phyloP scores from a whole-genome alignment of 2,888 invertebrate genomes.

The Caenorhabditis becei region DNA sequence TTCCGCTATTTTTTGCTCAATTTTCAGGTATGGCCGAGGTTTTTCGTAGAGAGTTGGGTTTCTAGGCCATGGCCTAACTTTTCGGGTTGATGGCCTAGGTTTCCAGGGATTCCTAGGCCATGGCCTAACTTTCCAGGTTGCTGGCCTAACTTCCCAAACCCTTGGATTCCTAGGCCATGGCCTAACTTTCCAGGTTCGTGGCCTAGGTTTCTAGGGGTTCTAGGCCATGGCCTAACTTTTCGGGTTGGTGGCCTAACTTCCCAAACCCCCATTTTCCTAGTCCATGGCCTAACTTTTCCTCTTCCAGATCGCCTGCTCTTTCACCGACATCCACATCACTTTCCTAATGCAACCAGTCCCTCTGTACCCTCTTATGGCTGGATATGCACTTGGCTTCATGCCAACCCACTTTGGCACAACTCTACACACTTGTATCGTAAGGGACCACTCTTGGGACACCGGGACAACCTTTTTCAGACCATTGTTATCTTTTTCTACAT shows the following conservation, averaged over 20 bases:
- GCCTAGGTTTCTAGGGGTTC: too few relatives aligned
- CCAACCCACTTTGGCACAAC: conserved; percentile 6
- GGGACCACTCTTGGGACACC: background rate
- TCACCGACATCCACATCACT: conserved; percentile 37
- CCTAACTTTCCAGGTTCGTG: too few relatives aligned
- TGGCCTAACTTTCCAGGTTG: too few relatives aligned
- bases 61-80: too few relatives aligned
- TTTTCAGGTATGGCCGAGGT: conserved; percentile 33
- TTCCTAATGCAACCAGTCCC: conserved; percentile 45
- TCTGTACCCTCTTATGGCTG: conserved; percentile 34
- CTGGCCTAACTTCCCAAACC: too few relatives aligned
- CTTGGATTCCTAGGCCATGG: too few relatives aligned
- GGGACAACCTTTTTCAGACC: conserved; percentile 21
- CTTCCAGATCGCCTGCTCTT: conserved; percentile 42
- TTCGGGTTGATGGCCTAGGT: too few relatives aligned
- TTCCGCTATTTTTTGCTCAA: conserved; percentile 41
- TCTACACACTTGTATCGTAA: conserved; percentile 17
- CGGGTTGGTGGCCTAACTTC: too few relatives aligned
- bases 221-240: too few relatives aligned
- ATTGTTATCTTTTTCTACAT: conserved; percentile 21
- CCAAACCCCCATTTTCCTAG: background rate
- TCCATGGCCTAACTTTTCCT: background rate
- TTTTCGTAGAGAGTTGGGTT: too few relatives aligned
- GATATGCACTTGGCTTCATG: conserved; percentile 23
- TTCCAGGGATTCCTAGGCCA: too few relatives aligned